These are phyloP conservation scores for Drosophila glabriapex DNA, from an alignment of 2,888 invertebrate genomes.

Conservation along the genomic window DNA sequence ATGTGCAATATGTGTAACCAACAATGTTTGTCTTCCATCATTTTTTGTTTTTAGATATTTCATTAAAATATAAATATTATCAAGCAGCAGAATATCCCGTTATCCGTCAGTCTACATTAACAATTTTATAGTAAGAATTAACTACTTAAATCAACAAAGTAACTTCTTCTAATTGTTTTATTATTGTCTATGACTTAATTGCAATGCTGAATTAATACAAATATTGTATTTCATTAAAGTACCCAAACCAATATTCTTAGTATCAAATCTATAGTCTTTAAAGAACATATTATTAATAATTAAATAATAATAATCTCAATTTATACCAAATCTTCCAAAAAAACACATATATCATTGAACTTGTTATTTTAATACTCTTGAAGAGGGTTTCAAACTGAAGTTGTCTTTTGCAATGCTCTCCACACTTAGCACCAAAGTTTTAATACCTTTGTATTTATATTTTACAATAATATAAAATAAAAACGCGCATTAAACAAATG, in stretches of 20 bases:
- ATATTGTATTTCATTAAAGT: neutral
- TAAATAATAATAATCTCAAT: neutral
- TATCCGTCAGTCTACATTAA: neutral
- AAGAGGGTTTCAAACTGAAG: neutral
- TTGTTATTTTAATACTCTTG: neutral
- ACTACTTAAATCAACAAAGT: neutral
- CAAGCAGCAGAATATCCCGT: neutral
- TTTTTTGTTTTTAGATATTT: neutral
- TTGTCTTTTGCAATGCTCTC: neutral
- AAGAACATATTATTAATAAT: neutral
- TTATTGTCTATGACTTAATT: neutral
- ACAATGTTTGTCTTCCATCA: neutral
- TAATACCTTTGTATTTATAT: neutral
- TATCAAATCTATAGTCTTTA: no score
- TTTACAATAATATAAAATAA: neutral
- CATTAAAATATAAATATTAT: neutral
- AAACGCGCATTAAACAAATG: slow-evolving; percentile 33
- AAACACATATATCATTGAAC: neutral
- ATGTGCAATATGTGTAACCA: neutral
- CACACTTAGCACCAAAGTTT: neutral
- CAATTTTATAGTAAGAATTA: neutral
- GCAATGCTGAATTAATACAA: neutral
- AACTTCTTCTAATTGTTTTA: neutral
- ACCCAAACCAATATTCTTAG: no score
- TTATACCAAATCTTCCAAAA: neutral